Evolutionary conservation across 2,113 vertebrate species (phyloP), one percentile per base, ranked within the genome.

Genomic region (Phaethornis superciliosus): DNA sequence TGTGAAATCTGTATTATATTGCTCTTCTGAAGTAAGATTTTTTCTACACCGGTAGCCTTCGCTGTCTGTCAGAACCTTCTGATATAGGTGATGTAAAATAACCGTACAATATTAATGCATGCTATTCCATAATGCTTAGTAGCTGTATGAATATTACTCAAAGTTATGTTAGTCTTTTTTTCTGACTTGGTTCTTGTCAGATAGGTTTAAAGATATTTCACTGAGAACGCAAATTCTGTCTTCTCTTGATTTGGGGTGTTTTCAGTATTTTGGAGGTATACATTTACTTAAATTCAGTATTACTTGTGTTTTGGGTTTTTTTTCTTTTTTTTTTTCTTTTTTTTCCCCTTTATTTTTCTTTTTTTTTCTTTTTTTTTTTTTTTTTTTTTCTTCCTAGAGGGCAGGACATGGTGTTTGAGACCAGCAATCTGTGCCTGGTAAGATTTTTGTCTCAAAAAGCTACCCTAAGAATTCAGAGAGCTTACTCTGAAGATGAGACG

Each of bases 1-100:
- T 99, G 99, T 99, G 98, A 99, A 98, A 98, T 98, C 98, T 99
- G 99, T 99, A 99, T 99, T 98, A 98, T 99, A 99, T 98, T 97
- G 98, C 98, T 98, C 98, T 98, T 98, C 98, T 98, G 98, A 99
- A 98, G 97, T 98, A 98, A 98, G 98, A 98, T 97, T 98, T 98
- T 98, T 98, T 98, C 98, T 98, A 99, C 99, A 99, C 98, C 99
- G 98, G 98, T 98, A 99, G 99, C 99, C 99, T 99, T 99, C 98
- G 98, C 98, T 99, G 98, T 99, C 98, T 99, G 98, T 99, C 99
- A 98, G 98, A 98, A 98, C 98, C 98, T 98, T 98, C 98, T 98
- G 98, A 99, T 98, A 99, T 99, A 99, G 98, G 98, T 98, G 97
- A 98, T 99, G 98, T 99, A 98, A 98, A 98, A 98, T 99, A 99